A percentile compares a stretch with the other conserved stretches of the same genome.
Conservation (phyloP, 2,113 vertebrate species). For the Rhizomys pruinosus region DNA sequence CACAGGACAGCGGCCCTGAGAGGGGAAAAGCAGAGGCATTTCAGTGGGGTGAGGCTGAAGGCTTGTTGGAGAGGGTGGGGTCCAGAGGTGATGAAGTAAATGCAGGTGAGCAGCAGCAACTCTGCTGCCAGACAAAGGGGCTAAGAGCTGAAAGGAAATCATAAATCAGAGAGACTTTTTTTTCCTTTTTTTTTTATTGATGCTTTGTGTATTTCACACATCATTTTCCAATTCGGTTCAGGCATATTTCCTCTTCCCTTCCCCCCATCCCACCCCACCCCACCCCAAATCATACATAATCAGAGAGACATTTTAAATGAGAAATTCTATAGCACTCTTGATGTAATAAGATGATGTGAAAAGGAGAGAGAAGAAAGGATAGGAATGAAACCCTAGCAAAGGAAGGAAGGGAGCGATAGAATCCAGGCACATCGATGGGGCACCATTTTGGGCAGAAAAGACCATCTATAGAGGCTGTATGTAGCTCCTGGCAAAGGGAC, state of each 20-base stretch:
- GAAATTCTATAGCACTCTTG: neutral
- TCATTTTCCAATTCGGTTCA: too few species aligned
- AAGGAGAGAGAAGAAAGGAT: neutral
- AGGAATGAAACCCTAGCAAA: neutral
- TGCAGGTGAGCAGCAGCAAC: neutral
- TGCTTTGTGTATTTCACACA: too few species aligned
- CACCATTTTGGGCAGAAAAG: neutral
- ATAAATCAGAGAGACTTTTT: neutral
- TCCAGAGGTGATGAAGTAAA: neutral
- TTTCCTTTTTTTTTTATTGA: too few species aligned
- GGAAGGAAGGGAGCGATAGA: neutral
- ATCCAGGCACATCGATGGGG: neutral
- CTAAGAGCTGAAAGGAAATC: neutral
- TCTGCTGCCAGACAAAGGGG: neutral
- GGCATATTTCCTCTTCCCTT: too few species aligned
- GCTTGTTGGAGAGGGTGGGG: neutral
- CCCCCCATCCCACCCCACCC: too few species aligned
- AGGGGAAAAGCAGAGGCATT: too few species aligned
- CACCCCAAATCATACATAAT: too few species aligned
- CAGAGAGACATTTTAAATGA: neutral
- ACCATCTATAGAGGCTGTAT: rapidly evolving
- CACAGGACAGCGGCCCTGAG: neutral
- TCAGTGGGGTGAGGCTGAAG: neutral
- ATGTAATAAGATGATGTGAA: neutral
- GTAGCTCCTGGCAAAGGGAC: neutral